Conservation (phyloP, 2,888 invertebrate species). For the Hoplodrina ambigua region DNA sequence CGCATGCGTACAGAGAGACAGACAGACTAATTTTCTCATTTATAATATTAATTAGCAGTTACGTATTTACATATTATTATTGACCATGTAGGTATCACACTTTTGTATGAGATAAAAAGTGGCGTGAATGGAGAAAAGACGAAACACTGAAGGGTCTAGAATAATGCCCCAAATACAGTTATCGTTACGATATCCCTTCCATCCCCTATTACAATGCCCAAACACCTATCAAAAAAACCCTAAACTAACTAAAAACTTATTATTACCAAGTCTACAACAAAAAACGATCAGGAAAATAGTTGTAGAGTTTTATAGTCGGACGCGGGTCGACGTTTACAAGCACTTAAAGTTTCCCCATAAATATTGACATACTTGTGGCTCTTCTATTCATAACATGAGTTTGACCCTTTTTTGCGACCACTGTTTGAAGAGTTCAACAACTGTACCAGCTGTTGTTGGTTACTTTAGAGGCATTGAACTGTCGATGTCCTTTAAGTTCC, state of each 20-base stretch:
- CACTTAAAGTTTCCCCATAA: conserved; percentile 76
- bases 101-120: too few relatives aligned
- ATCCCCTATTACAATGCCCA: background rate
- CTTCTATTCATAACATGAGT: conserved; percentile 76
- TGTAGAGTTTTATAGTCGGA: conserved; percentile 50
- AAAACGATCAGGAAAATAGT: conserved; percentile 38
- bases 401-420: conserved; percentile 74
- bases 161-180: too few relatives aligned
- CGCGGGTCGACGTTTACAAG: conserved; percentile 62
- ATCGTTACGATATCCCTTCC: too few relatives aligned
- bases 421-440: conserved; percentile 44
- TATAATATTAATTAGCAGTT: too few relatives aligned
- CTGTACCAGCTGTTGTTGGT: conserved; percentile 3
- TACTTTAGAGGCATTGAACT: conserved; percentile 17
- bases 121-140: too few relatives aligned
- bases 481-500: background rate
- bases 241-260: background rate
- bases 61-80: too few relatives aligned
- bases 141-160: too few relatives aligned
- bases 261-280: conserved; percentile 21
- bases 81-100: too few relatives aligned
- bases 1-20: too few relatives aligned
- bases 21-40: too few relatives aligned
- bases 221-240: background rate
- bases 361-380: conserved; percentile 73